Base-by-base conservation (phyloP, 2,797 vertebrate species). In the Danio tinwini region DNA sequence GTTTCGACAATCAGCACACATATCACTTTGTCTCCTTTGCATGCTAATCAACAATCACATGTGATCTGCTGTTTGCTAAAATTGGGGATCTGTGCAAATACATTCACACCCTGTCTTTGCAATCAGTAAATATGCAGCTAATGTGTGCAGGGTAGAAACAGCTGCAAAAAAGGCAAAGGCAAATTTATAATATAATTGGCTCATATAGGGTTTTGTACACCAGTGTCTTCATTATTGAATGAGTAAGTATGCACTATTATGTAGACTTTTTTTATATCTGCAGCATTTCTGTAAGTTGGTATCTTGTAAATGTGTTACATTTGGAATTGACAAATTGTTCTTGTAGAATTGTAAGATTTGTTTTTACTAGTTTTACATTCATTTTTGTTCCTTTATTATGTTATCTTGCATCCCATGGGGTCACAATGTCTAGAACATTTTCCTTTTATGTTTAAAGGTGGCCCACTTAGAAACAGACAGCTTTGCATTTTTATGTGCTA, bases 401-500 rank as follows among this genome's bases (percentile, higher is more conserved):
- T 12, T 74, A 2, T 58, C 17, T 5, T 55, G 39, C 58, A 44
- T 65, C 19, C 49, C 17, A 21, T 39, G 49, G 67, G n/a, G 11
- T 29, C 19, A 59, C 17, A 11, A 40, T 52, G 42, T 62, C 44
- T 59, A 68, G 53, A 78, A 59, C 12, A 63, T 53, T 53, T 40
- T 49, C 2, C 8, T 65, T 50, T 49, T 42, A 58, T 40, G n/a
- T 62, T 12, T 17, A 39, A 65, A 50, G 40, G 72, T 44, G 42
- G 19, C 37, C 52, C 45, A 49, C 21, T 50, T 77, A 59, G 53
- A 16, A 68, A 58, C 44, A n/a, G 29, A 59, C 56, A 52, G 56
- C 45, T 17, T 44, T 78, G 56, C 7, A n/a, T 79, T 78, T 71
- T 5, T n/a, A 63, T 71, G 76, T 42, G 47, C 49, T 79, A 63